phyloP scores from a whole-genome alignment of 2,113 vertebrate species.

The Brachypteracias leptosomus region DNA sequence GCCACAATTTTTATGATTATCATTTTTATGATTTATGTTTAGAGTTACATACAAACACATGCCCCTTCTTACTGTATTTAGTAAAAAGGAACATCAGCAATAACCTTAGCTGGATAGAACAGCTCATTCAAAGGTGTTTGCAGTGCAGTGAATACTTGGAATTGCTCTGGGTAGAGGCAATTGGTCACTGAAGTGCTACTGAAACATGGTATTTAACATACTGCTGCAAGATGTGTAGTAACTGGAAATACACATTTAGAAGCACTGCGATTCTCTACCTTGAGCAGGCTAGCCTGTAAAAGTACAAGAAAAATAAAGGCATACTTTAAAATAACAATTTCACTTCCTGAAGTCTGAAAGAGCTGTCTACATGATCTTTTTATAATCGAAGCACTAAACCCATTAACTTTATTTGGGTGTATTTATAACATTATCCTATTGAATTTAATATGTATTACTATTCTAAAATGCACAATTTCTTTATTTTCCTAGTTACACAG shows the following conservation, averaged over 20 bases:
- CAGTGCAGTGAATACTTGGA: neutral
- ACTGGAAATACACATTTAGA: neutral
- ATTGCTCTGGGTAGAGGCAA: neutral
- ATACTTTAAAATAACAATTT: neutral
- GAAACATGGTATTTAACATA: neutral
- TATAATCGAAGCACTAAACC: neutral
- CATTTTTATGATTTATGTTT: neutral
- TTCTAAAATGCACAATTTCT: neutral
- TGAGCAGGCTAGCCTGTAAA: neutral
- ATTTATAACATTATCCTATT: neutral
- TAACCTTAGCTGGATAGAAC: neutral
- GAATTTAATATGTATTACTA: neutral
- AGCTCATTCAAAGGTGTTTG: neutral
- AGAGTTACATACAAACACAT: neutral
- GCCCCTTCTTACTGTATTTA: neutral
- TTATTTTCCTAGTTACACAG: slow-evolving; percentile 80
- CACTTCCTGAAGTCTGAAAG: neutral
- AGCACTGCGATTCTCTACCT: neutral
- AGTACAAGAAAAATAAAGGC: neutral
- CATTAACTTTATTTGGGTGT: neutral
- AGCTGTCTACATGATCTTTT: neutral
- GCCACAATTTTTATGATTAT: neutral
- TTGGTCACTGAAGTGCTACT: neutral
- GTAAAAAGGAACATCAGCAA: neutral
- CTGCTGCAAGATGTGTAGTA: neutral